Conservation (phyloP, 1,140 invertebrate species). For the Heliconius nattereri region DNA sequence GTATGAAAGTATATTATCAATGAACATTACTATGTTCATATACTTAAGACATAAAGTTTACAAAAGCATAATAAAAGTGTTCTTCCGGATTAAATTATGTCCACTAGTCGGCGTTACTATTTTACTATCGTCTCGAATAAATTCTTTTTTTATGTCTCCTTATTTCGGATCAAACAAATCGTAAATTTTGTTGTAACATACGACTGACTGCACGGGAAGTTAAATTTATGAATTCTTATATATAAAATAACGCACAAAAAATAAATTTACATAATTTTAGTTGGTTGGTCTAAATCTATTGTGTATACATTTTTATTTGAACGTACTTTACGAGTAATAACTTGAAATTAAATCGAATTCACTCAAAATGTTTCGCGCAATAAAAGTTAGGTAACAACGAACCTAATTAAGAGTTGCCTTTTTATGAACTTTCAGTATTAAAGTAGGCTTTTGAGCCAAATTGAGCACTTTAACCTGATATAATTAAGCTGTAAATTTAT, state of each 20-base stretch:
- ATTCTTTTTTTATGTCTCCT: conserved; percentile 34
- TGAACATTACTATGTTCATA: too few relatives aligned
- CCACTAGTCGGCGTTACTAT: conserved; percentile 27
- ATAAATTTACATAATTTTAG: conserved; percentile 15
- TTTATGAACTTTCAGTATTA: conserved; percentile 8
- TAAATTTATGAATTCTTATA: conserved; percentile 32
- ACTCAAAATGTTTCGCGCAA: conserved; percentile 2
- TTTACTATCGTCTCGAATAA: conserved; percentile 36
- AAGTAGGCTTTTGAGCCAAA: neutral
- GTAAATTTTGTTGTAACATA: conserved; percentile 35
- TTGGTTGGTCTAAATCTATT: neutral
- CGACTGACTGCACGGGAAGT: conserved; percentile 30
- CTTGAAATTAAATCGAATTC: neutral
- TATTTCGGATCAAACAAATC: conserved; percentile 37
- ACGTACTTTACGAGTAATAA: neutral
- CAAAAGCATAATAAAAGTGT: conserved; percentile 5
- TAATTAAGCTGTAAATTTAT: neutral
- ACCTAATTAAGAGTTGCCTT: neutral
- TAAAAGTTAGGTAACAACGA: neutral
- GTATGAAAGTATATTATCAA: neutral
- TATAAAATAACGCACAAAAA: conserved; percentile 24
- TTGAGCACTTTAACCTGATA: neutral
- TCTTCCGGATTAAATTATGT: conserved; percentile 27
- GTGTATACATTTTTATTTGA: neutral
- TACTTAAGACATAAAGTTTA: neutral